phyloP scores from a whole-genome alignment of 2,113 vertebrate species.

The Mobula birostris region DNA sequence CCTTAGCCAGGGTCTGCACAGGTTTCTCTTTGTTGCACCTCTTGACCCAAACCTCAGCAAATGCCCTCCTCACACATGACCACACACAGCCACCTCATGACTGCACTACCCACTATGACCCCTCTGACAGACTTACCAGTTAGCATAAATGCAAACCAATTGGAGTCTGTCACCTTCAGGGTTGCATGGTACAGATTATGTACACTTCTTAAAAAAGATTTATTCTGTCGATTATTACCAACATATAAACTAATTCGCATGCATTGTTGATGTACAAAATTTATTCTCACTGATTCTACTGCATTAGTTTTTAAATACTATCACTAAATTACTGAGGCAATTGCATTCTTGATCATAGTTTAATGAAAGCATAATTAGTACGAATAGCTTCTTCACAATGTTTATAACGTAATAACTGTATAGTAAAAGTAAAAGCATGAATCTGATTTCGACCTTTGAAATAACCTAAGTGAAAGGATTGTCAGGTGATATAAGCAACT shows the following conservation, averaged over 20 bases:
- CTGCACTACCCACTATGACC: no score
- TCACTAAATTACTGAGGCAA: slow-evolving; percentile 2
- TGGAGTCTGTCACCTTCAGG: background rate
- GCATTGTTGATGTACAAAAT: background rate
- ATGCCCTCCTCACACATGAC: background rate
- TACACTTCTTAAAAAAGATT: background rate
- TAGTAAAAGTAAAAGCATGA: background rate
- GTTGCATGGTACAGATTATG: background rate
- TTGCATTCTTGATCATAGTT: background rate
- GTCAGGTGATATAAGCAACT: background rate
- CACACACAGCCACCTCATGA: background rate
- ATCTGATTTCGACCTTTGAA: background rate
- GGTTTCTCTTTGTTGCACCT: background rate
- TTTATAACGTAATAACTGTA: background rate
- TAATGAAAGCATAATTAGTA: background rate
- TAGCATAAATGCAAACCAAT: background rate
- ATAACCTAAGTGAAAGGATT: background rate
- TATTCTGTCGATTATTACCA: background rate
- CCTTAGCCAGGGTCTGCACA: background rate
- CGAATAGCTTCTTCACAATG: background rate
- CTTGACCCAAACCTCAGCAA: background rate
- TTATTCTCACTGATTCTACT: background rate
- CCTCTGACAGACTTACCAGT: background rate
- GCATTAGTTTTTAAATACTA: background rate
- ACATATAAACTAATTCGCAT: background rate